Evolutionary conservation across 2,888 invertebrate genomes (phyloP).

Genomic region (Scotopteryx bipunctaria): DNA sequence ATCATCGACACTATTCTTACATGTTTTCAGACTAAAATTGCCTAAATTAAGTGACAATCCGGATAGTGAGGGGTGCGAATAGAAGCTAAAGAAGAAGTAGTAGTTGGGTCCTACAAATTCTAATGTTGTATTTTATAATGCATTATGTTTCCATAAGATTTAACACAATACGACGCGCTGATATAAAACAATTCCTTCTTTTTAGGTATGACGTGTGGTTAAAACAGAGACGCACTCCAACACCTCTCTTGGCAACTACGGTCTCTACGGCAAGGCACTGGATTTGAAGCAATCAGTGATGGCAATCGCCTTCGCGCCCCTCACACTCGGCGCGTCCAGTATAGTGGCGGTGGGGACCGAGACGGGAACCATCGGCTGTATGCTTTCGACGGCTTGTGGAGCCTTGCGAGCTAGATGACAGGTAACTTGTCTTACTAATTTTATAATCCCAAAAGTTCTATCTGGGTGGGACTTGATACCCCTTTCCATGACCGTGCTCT

Average conservation of each 20-base stretch:
- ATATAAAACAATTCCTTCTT: not conserved
- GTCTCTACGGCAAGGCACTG: slow-evolving; percentile 69
- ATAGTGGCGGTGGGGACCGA: slow-evolving; percentile 89
- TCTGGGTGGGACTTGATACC: too few species aligned
- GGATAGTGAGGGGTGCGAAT: too few species aligned
- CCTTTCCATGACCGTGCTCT: too few species aligned
- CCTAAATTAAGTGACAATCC: too few species aligned
- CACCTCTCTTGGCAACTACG: slow-evolving; percentile 76
- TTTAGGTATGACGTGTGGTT: slow-evolving; percentile 81
- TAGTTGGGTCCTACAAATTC: too few species aligned
- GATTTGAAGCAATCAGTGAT: slow-evolving; percentile 88
- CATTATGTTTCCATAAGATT: too few species aligned
- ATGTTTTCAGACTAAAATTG: too few species aligned
- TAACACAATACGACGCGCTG: too few species aligned
- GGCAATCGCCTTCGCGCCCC: slow-evolving; percentile 88
- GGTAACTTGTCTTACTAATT: slow-evolving; percentile 73
- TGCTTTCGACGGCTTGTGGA: slow-evolving; percentile 76
- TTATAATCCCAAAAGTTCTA: too few species aligned
- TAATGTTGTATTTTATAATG: too few species aligned
- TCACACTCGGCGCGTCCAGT: slow-evolving; percentile 44
- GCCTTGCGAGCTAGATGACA: slow-evolving; percentile 79
- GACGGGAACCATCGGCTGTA: slow-evolving; percentile 86
- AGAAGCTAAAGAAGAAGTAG: too few species aligned
- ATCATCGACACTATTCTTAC: too few species aligned
- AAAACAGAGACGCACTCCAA: slow-evolving; percentile 51